Evolutionary conservation across 2,797 vertebrate species (phyloP).

Genomic region (Pyrocephalus nanus): DNA sequence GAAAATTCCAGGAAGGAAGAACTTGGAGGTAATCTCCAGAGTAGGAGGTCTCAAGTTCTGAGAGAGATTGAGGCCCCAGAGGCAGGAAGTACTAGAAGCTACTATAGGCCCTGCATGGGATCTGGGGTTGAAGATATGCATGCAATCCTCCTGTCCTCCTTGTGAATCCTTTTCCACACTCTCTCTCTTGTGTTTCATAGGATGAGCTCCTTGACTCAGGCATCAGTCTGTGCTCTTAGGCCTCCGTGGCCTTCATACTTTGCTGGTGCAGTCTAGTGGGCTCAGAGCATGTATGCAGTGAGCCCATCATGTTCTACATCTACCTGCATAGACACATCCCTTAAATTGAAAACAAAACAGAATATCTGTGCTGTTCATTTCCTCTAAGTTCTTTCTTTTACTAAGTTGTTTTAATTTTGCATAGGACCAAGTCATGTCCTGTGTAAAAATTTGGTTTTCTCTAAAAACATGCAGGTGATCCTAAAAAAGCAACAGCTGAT

Average conservation of each 20-base stretch:
- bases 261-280: not conserved
- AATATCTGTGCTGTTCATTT: not conserved
- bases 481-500: not conserved
- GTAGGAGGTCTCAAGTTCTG: not conserved
- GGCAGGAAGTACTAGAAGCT: not conserved
- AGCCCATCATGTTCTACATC: not conserved
- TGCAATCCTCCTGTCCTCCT: not conserved
- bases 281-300: accelerated
- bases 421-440: not conserved
- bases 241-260: not conserved
- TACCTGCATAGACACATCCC: not conserved
- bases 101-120: not conserved
- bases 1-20: not conserved
- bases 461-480: not conserved
- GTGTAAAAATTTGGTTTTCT: not conserved
- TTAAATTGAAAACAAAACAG: not conserved
- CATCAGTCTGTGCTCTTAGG: not conserved
- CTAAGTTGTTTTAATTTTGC: not conserved
- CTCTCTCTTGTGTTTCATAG: not conserved
- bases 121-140: not conserved
- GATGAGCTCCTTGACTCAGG: not conserved
- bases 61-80: not conserved
- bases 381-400: not conserved
- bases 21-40: not conserved
- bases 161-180: not conserved